Evolutionary conservation across 2,797 vertebrate species (phyloP), one percentile per base, ranked within the genome.

Genomic region (Rhodeus uyekii): DNA sequence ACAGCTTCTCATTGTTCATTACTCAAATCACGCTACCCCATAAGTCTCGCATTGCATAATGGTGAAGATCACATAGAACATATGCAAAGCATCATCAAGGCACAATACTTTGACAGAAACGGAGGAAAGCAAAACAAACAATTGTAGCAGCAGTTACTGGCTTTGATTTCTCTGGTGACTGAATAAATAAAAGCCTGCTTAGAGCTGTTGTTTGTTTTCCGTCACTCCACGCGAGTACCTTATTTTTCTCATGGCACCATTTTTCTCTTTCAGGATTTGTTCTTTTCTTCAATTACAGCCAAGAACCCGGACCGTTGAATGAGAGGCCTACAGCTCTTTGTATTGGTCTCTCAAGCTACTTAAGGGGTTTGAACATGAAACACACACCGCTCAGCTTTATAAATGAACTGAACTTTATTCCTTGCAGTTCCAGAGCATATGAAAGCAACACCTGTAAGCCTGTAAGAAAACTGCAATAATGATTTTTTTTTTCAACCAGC

Each of bases 371-470:
- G 60, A 63, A 84, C 83, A 86, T 83, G 83, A 84, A 87, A 86
- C 77, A 46, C 42, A 36, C 42, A 80, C 64, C 78, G 48, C 65
- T 84, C 58, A 63, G 75, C 76, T 83, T 81, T 42, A 55, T 71
- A 86, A 87, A 85, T 79, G 39, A 83, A 87, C 84, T 79, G 36
- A 85, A 85, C 77, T 82, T 87, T 82, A 83, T 83, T 85, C 76
- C 73, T 77, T 27, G n/a, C 38, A 24, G 55, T 71, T 87, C 12
- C 36, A 50, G 44, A 77, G 65, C 68, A 77, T 65, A 78, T 77
- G 71, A 81, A 86, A 84, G 67, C 34, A 69, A 81, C 61, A 75
- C 84, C 64, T 82, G 39, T 74, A 65, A 86, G 84, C 72, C 44
- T 63, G 48, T 61, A 64, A 73, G 75, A 76, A 73, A 85, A 81